These are phyloP conservation scores for Alethe castanea DNA, from an alignment of 2,113 vertebrate genomes.

Conservation along the genomic window DNA sequence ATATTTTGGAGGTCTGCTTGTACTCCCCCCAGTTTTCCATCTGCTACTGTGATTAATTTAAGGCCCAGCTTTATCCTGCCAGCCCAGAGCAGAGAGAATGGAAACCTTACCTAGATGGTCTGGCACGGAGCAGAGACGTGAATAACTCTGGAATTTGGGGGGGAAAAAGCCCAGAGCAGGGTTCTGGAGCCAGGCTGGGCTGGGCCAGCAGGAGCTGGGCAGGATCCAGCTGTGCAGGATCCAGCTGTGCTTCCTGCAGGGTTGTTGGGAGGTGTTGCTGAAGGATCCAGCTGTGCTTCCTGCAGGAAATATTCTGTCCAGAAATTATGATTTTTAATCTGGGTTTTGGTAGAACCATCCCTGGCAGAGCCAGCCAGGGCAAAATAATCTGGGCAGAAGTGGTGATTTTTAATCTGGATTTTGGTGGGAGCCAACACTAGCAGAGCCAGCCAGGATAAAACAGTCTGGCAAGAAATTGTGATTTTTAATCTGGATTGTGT, in stretches of 20 bases:
- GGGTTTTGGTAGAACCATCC: no score
- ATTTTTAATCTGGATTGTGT: no score
- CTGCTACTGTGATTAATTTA: constrained; percentile 50
- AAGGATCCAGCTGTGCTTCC: no score
- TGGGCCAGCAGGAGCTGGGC: neutral
- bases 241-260: no score
- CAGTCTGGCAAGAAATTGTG: neutral
- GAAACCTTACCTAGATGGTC: constrained; percentile 25
- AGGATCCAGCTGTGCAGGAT: neutral
- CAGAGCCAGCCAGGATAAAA: no score
- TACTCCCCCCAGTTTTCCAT: constrained; percentile 39
- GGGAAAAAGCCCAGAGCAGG: neutral
- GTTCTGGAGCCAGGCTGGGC: neutral
- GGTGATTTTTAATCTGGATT: no score
- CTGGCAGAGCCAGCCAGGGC: no score
- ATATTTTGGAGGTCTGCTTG: neutral
- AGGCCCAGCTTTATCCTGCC: neutral
- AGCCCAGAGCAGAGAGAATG: neutral
- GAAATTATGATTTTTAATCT: no score
- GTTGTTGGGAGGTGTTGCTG: neutral
- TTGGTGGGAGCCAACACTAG: no score
- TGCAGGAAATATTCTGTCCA: no score
- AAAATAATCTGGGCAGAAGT: no score
- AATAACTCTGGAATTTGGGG: constrained; percentile 11
- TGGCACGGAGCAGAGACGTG: neutral